Conservation (phyloP, 2,888 invertebrate genomes). For the Drosophila helvetica region DNA sequence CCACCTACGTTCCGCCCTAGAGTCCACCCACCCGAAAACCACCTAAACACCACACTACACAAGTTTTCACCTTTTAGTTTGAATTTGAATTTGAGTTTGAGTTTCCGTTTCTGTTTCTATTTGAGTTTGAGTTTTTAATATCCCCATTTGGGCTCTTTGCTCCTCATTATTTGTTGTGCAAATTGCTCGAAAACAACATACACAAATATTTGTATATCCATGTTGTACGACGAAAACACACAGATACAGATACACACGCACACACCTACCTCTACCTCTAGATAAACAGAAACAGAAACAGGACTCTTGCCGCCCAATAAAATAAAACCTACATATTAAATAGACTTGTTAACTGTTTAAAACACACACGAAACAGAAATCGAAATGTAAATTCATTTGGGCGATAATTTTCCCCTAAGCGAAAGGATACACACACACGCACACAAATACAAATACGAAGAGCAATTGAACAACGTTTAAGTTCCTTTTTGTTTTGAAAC, state of each 20-base stretch:
- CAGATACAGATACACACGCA: conserved; percentile 24
- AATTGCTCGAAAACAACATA: conserved; percentile 65
- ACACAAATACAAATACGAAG: not conserved
- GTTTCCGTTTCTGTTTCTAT: conserved; percentile 10
- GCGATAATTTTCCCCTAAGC: too few relatives aligned
- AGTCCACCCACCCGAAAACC: conserved; percentile 13
- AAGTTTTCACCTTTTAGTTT: conserved; percentile 48
- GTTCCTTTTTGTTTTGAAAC: not conserved
- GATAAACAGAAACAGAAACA: conserved; percentile 29
- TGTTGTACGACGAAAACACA: conserved; percentile 33
- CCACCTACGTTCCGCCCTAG: conserved; percentile 6
- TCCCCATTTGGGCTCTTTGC: conserved; percentile 36
- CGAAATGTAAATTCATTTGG: too few relatives aligned
- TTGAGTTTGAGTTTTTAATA: conserved; percentile 39
- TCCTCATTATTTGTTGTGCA: conserved; percentile 70
- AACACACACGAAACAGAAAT: conserved; percentile 21
- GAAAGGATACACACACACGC: too few relatives aligned
- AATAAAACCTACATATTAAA: conserved; percentile 7
- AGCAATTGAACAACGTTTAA: not conserved
- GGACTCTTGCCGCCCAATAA: conserved; percentile 1
- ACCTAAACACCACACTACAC: conserved; percentile 35
- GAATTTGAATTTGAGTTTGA: conserved; percentile 46
- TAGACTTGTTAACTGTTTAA: conserved; percentile 6
- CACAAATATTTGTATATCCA: conserved; percentile 39
- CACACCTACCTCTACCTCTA: conserved; percentile 7